Base-by-base conservation (phyloP, 2,797 vertebrate species). In the Geotrypetes seraphini region DNA sequence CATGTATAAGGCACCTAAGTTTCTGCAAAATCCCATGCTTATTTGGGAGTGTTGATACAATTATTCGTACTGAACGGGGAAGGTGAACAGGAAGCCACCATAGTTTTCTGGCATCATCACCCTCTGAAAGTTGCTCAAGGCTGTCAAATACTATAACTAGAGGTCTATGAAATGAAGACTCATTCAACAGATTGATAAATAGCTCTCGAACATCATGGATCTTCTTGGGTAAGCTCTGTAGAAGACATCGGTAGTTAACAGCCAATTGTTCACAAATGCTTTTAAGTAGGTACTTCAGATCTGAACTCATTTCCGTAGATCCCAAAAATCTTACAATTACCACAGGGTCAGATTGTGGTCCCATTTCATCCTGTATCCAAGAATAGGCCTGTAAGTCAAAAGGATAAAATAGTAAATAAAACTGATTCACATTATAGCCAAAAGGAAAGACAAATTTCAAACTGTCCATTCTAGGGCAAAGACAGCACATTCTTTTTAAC, bases 81-180 rank as follows among this genome's bases (percentile, higher is more conserved):
- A 99, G 85, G 54, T 95, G 90, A 26, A 87, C 45, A 2, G 96
- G 96, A 22, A 99, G 87, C 96, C 96, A 99, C 96, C 96, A 99
- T 13, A 98, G 81, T 59, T 95, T 97, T 45, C 94, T 88, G 18
- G 91, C 92, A 4, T 97, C 96, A 1, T 99, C 92, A 0, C 52
- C 78, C n/a, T 99, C 96, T 2, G 91, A 87, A 28, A 99, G 84
- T 54, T 98, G 94, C 56, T 99, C 96, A 19, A 98, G 73, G 43
- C 93, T 76, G 39, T 99, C 96, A 1, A 99, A 79, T 59, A 99
- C 77, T 29, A 99, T 90, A 32, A 99, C 85, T 43, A 98, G 64
- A 0, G 96, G 96, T 43, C 91, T 84, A 57, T 96, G 89, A 63
- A 87, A 81, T 9, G 95, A 90, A 23, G 96, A 89, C 66, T 98